A percentile compares a stretch with the other conserved stretches of the same genome.
These are phyloP conservation scores for Trematocara macrostoma DNA, from an alignment of 2,113 vertebrate species.

Conservation along the genomic window DNA sequence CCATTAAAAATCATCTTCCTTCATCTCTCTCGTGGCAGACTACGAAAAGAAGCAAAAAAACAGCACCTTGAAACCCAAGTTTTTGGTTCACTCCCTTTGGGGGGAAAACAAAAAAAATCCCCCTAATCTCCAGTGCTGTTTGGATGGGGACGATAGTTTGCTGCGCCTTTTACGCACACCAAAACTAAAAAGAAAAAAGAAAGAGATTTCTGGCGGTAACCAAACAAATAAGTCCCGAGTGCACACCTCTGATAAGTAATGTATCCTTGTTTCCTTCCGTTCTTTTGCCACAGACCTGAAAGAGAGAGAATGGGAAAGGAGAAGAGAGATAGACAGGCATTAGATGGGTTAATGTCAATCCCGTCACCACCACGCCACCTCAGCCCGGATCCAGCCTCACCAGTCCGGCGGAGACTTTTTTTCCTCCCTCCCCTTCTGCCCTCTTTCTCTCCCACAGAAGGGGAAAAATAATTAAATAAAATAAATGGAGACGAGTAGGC, in stretches of 20 bases:
- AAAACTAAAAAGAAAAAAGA: conserved; percentile 32
- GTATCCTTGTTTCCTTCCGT: conserved; percentile 48
- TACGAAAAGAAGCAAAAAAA: conserved; percentile 27
- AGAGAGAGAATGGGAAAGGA: conserved; percentile 52
- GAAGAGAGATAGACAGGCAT: conserved; percentile 75
- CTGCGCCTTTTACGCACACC: conserved; percentile 55
- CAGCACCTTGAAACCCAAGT: conserved; percentile 67
- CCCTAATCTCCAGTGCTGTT: conserved; percentile 42
- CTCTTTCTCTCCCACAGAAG: conserved; percentile 18
- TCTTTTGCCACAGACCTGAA: conserved; percentile 68
- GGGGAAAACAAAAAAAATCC: conserved; percentile 9
- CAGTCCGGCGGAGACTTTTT: conserved; percentile 79
- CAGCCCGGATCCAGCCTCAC: conserved; percentile 84
- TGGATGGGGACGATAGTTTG: conserved; percentile 40
- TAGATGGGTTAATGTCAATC: conserved; percentile 87
- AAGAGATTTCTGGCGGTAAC: conserved; percentile 48
- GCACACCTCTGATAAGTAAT: conserved; percentile 52
- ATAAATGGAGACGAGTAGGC: background rate
- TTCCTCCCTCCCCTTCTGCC: conserved; percentile 70
- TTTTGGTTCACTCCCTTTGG: conserved; percentile 74
- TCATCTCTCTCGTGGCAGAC: conserved; percentile 46
- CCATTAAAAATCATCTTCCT: conserved; percentile 66
- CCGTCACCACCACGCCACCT: conserved; percentile 86
- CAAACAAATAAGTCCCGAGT: conserved; percentile 67
- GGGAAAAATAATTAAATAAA: background rate